Evolutionary conservation across 2,888 invertebrate species (phyloP), one percentile per base, ranked within the genome.

Genomic region (Epicampocera succincta): DNA sequence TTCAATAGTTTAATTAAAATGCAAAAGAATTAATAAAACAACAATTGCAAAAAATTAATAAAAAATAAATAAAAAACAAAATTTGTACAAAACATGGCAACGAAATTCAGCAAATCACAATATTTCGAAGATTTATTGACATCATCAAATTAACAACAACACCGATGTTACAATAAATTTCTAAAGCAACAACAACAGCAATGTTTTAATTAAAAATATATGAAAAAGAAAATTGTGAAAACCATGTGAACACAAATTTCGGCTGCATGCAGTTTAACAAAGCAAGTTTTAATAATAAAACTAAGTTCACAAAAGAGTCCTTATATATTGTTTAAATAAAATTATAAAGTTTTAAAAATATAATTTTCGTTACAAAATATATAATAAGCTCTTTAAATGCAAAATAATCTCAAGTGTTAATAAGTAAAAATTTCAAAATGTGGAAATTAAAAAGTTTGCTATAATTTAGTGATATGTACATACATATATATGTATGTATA

Each of bases 181-280:
- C 19, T 58, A 42, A 21, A 42, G 19, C 21, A 74, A 61, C 42
- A 58, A 60, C 40, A 38, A 58, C 5, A 54, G 15, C 15, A 54
- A 25, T 19, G 4, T 21, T 8, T 38, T 69, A 21, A 13, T 9
- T 21, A 40, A 48, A 17, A 54, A 15, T 54, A 65, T 44, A 44
- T 46, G 44, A 42, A 44, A 19, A 50, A 54, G 46, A 60, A 61
- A 44, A 33, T 71, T 71, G 77, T 77, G 71, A 50, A 77, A 77
- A 77, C 13, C 46, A 77, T 77, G 71, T 77, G 77, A 77, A 71
- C 56, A 29, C 48, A 44, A 58, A 19, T 44, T 75, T 69, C 44
- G 48, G 74, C 52, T 71, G 60, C 61, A 66, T 50, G 50, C 78
- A 79, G 75, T 68, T 65, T 77, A 71, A 81, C 72, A 52, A 72